A percentile compares a stretch with the other conserved stretches of the same genome.
phyloP scores from a whole-genome alignment of 2,113 vertebrate genomes.

The Zapus hudsonius region DNA sequence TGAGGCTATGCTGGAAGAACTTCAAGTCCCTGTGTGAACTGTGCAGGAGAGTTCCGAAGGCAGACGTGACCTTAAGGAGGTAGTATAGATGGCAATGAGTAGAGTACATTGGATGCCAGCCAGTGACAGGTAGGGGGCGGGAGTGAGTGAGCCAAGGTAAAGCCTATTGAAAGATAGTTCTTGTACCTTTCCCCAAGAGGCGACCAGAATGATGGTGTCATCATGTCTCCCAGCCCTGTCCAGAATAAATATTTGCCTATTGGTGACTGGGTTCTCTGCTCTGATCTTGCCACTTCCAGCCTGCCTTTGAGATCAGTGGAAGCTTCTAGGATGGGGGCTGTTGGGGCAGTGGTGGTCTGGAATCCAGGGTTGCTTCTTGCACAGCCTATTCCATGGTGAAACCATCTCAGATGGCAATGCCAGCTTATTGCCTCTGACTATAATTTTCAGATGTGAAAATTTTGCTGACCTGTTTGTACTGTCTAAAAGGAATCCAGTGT shows the following conservation, averaged over 20 bases:
- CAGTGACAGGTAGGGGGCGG: not conserved
- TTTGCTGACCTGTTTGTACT: not conserved
- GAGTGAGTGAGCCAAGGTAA: accelerated
- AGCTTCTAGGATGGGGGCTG: not conserved
- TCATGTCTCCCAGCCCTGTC: not conserved
- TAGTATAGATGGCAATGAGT: accelerated
- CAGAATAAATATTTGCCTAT: not conserved
- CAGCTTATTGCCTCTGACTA: accelerated
- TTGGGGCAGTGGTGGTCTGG: accelerated
- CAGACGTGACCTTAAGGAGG: not conserved
- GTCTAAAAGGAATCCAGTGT: not conserved
- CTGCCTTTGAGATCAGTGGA: not conserved
- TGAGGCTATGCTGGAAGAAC: not conserved
- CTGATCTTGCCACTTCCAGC: not conserved
- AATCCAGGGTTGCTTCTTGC: not conserved
- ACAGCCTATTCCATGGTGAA: accelerated
- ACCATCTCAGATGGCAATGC: not conserved
- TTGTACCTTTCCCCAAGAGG: not conserved
- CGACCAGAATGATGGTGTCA: accelerated
- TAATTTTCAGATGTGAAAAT: not conserved
- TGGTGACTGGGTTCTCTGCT: not conserved
- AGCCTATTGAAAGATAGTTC: not conserved
- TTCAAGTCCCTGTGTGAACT: accelerated
- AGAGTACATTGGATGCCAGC: not conserved
- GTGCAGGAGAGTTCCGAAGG: accelerated